These are phyloP conservation scores for Aphidius gifuensis DNA, from an alignment of 1,140 invertebrate genomes.

Conservation along the genomic window DNA sequence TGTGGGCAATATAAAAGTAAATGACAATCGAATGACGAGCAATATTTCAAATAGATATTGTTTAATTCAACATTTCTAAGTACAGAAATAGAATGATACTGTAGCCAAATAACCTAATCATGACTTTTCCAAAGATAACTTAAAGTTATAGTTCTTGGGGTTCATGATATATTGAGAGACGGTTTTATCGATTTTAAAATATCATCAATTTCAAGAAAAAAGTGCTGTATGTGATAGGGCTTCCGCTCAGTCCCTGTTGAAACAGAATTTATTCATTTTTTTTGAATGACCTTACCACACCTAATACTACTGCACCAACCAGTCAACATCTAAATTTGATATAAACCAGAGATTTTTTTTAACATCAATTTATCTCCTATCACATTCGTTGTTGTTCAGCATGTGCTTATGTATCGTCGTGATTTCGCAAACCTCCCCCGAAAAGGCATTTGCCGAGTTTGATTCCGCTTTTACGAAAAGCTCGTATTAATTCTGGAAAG, in stretches of 20 bases:
- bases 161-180: slow-evolving; percentile 29
- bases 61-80: slow-evolving; percentile 23
- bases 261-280: slow-evolving; percentile 34
- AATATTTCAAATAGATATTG: slow-evolving; percentile 36
- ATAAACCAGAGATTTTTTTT: slow-evolving; percentile 31
- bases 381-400: slow-evolving; percentile 23
- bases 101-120: slow-evolving; percentile 34
- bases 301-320: slow-evolving; percentile 36
- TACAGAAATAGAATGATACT: slow-evolving; percentile 30
- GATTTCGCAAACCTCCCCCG: slow-evolving; percentile 22
- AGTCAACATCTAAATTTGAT: slow-evolving; percentile 29
- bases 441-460: no score
- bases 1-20: background rate
- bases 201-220: slow-evolving; percentile 26
- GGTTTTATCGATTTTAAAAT: slow-evolving; percentile 29
- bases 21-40: slow-evolving; percentile 16
- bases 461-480: no score
- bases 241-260: slow-evolving; percentile 19
- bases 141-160: slow-evolving; percentile 29
- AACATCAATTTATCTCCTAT: slow-evolving; percentile 29
- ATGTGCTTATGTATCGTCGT: slow-evolving; percentile 22
- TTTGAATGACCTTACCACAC: slow-evolving; percentile 27
- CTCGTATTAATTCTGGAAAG: no score
- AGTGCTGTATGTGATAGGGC: slow-evolving; percentile 30
- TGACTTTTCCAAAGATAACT: slow-evolving; percentile 36